These are phyloP conservation scores for Silurus asotus DNA, from an alignment of 2,113 vertebrate genomes.

Conservation along the genomic window DNA sequence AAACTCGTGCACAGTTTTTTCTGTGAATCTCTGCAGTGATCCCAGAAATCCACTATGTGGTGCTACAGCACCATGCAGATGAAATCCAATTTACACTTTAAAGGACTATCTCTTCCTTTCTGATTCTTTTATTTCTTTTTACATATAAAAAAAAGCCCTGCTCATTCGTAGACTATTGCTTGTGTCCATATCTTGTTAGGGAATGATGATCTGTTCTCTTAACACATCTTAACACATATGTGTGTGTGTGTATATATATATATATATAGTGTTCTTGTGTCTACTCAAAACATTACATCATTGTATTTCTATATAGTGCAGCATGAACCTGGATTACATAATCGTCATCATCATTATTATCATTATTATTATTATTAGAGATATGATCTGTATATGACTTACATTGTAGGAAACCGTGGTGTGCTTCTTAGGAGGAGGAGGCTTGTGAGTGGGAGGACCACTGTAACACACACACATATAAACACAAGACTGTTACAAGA, in stretches of 20 bases:
- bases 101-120: neutral
- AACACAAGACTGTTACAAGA: neutral
- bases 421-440: conserved; percentile 78
- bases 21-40: neutral
- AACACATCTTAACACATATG: too few species aligned
- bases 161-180: neutral
- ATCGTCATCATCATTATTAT: neutral
- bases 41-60: neutral
- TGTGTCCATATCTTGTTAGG: neutral
- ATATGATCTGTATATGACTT: conserved; percentile 53
- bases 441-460: conserved; percentile 82
- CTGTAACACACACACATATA: conserved; percentile 63
- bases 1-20: neutral
- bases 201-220: neutral
- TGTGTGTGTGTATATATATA: neutral
- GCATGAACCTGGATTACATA: neutral
- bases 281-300: neutral
- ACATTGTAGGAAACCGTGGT: conserved; percentile 67
- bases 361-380: neutral
- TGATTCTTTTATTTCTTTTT: neutral
- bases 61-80: neutral
- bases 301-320: neutral
- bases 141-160: neutral
- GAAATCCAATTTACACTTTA: neutral
- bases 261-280: neutral